Conservation (phyloP, 2,797 vertebrate genomes). For the Sebastes baramenuke region DNA sequence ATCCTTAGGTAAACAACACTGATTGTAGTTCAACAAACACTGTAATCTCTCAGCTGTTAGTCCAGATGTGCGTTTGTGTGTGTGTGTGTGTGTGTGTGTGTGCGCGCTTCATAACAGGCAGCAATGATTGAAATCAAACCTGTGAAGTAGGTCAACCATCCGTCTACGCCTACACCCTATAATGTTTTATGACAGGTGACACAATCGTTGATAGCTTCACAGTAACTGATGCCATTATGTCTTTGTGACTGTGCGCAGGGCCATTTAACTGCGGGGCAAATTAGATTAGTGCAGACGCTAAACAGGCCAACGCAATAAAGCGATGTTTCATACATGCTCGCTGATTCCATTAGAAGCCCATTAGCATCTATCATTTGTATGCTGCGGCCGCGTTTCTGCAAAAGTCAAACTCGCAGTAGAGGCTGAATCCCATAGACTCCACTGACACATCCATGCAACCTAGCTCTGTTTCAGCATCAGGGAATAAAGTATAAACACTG, state of each 20-base stretch:
- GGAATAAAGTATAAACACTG: constrained; percentile 9
- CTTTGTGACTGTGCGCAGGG: constrained; percentile 31
- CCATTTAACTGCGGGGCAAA: constrained; percentile 51
- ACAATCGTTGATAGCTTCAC: constrained; percentile 17
- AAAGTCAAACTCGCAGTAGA: constrained; percentile 8
- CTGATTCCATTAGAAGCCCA: constrained; percentile 56
- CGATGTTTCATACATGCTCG: constrained; percentile 46
- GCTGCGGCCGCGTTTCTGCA: neutral
- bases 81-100: neutral
- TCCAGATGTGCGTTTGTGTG: neutral
- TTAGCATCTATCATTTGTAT: constrained; percentile 17
- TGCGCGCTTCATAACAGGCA: neutral
- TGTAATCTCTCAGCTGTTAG: constrained; percentile 24
- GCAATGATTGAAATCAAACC: constrained; percentile 32
- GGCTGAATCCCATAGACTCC: neutral
- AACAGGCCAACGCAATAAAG: constrained; percentile 55
- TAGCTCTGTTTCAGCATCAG: neutral
- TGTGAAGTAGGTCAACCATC: constrained; percentile 34
- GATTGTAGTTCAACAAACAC: constrained; percentile 11
- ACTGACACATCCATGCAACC: neutral
- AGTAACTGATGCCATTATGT: constrained; percentile 43
- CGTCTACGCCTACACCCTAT: constrained; percentile 34
- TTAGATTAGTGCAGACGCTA: constrained; percentile 53
- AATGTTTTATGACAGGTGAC: constrained; percentile 41
- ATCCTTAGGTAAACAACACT: constrained; percentile 11